phyloP scores from a whole-genome alignment of 2,888 invertebrate genomes.

The Diachrysia chrysitis region DNA sequence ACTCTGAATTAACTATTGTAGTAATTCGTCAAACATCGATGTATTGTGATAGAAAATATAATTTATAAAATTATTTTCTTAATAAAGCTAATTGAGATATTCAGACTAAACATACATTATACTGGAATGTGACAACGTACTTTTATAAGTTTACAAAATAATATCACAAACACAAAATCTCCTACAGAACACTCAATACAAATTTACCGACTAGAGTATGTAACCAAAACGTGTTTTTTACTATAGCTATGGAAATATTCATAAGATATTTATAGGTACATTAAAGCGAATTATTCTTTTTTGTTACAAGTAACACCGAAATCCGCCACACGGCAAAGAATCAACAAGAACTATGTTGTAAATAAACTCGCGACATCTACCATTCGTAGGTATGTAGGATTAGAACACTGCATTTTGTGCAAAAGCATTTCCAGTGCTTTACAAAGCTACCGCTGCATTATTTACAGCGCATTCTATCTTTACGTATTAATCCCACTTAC shows the following conservation, averaged over 20 bases:
- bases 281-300: conserved; percentile 50
- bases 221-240: conserved; percentile 31
- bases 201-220: conserved; percentile 40
- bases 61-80: conserved; percentile 44
- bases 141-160: conserved; percentile 43
- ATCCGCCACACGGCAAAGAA: conserved; percentile 20
- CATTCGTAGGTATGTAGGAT: not conserved
- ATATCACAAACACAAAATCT: conserved; percentile 51
- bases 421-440: conserved; percentile 46
- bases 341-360: conserved; percentile 3
- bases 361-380: not conserved
- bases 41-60: conserved; percentile 53
- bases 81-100: conserved; percentile 32
- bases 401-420: conserved; percentile 51
- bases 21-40: conserved; percentile 69
- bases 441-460: conserved; percentile 32
- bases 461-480: conserved; percentile 22
- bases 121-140: conserved; percentile 28
- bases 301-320: conserved; percentile 38
- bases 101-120: conserved; percentile 41
- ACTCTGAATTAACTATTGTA: conserved; percentile 50
- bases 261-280: conserved; percentile 65
- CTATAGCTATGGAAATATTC: conserved; percentile 65
- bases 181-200: conserved; percentile 31
- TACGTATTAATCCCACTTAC: not conserved